Evolutionary conservation across 2,113 vertebrate genomes (phyloP).

Genomic region (Rhabdornis inornatus): DNA sequence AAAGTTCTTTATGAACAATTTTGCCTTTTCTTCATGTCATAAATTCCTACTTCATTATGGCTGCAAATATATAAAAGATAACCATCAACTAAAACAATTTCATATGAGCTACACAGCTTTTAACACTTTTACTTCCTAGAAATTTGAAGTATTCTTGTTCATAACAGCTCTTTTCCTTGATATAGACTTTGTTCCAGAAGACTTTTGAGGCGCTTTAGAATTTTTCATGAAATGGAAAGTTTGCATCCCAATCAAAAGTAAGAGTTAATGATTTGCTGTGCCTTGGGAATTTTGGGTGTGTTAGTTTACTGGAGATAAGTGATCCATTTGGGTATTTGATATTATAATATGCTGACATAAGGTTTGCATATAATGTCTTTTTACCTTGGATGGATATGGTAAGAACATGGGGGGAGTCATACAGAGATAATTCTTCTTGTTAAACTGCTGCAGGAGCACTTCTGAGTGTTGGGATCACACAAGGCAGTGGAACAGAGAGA

Average conservation of each 20-base stretch:
- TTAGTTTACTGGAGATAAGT: neutral
- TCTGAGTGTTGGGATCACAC: fast-evolving
- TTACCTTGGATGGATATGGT: neutral
- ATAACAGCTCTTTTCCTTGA: neutral
- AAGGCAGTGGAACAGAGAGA: fast-evolving
- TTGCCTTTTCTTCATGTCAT: neutral
- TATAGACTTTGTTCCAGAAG: neutral
- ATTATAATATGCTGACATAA: neutral
- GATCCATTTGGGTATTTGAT: neutral
- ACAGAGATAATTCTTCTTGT: neutral
- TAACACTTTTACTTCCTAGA: neutral
- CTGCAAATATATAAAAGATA: neutral
- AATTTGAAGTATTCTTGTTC: neutral
- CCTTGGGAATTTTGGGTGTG: neutral
- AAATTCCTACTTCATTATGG: neutral
- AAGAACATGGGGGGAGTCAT: neutral
- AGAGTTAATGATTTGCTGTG: neutral
- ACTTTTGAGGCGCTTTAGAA: neutral
- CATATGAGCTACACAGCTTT: neutral
- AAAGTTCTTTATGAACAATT: neutral
- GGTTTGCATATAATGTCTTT: neutral
- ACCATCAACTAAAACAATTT: neutral
- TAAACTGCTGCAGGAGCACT: neutral
- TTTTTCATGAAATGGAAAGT: neutral
- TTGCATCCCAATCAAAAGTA: neutral